phyloP scores from a whole-genome alignment of 2,888 invertebrate species.

The Corbicula japonica region DNA sequence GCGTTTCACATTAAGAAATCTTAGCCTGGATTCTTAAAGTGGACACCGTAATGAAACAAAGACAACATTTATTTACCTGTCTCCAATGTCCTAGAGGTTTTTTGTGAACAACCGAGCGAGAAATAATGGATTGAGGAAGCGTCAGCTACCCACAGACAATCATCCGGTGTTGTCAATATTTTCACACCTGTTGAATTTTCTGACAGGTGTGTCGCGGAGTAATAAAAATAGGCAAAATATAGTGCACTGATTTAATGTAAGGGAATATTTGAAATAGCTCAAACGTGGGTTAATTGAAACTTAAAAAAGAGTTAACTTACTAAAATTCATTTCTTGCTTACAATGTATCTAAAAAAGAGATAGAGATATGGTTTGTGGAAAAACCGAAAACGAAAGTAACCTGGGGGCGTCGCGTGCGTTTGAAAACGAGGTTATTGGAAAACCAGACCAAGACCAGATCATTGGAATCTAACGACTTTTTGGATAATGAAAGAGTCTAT shows the following conservation, averaged over 20 bases:
- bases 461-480: too few relatives aligned
- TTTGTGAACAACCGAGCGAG: too few relatives aligned
- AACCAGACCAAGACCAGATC: not conserved
- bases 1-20: too few relatives aligned
- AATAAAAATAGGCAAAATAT: constrained; percentile 20
- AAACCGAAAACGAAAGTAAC: constrained; percentile 11
- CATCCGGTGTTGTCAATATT: constrained; percentile 43
- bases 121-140: too few relatives aligned
- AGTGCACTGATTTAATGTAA: not conserved
- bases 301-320: not conserved
- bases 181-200: constrained; percentile 47
- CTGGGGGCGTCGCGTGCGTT: constrained; percentile 12
- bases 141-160: too few relatives aligned
- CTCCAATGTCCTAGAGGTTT: too few relatives aligned
- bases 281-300: not conserved
- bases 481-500: too few relatives aligned
- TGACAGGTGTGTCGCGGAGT: constrained; percentile 47
- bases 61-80: too few relatives aligned
- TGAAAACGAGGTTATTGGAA: constrained; percentile 1
- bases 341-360: not conserved
- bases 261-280: not conserved
- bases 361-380: not conserved
- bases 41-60: too few relatives aligned
- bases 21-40: too few relatives aligned
- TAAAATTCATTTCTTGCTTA: not conserved